phyloP scores from a whole-genome alignment of 2,113 vertebrate species.

The Amazona guildingii region DNA sequence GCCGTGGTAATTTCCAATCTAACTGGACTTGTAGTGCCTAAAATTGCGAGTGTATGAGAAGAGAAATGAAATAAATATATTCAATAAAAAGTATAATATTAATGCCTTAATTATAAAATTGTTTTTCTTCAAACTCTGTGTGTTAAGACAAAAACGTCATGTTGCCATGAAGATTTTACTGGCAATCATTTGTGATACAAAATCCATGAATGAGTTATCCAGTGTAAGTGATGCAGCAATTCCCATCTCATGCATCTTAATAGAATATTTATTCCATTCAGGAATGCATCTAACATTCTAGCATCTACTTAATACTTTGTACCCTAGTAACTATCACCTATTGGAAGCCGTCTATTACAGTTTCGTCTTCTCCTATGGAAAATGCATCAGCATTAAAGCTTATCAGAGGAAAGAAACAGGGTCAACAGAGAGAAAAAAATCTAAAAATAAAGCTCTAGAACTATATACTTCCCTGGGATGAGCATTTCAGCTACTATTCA shows the following conservation, averaged over 20 bases:
- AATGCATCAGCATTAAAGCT: background rate
- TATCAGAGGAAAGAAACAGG: background rate
- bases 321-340: background rate
- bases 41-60: background rate
- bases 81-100: background rate
- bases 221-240: background rate
- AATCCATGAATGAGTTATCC: background rate
- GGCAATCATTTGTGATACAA: background rate
- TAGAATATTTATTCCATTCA: background rate
- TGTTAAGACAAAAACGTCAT: background rate
- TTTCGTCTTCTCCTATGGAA: background rate
- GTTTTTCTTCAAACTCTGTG: background rate
- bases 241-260: background rate
- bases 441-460: background rate
- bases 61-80: background rate
- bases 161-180: background rate
- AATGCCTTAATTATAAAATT: background rate
- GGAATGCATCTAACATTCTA: background rate
- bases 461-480: background rate
- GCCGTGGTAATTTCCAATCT: background rate
- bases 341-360: background rate
- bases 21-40: background rate
- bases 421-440: background rate
- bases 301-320: background rate
- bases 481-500: background rate